Conservation (phyloP, 1,140 invertebrate species). For the Trichonephila clavata region DNA sequence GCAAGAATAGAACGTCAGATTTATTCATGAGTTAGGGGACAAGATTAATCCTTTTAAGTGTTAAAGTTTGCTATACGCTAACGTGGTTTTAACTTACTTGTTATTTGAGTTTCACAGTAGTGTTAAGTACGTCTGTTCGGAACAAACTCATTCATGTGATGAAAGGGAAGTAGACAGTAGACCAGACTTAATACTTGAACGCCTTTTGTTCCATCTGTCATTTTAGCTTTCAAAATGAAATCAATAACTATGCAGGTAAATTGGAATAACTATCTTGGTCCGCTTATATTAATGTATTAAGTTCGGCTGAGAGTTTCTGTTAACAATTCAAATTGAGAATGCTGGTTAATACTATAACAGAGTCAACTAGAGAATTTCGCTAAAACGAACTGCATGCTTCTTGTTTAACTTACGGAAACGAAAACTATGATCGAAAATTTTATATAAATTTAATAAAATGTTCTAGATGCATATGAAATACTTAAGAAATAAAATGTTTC, state of each 20-base stretch:
- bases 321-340: neutral
- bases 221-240: neutral
- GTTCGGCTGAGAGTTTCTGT: neutral
- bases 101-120: neutral
- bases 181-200: neutral
- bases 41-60: neutral
- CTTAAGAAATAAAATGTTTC: no score
- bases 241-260: neutral
- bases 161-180: neutral
- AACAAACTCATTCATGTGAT: neutral
- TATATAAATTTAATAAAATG: no score
- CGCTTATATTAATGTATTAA: neutral
- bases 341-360: neutral
- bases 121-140: neutral
- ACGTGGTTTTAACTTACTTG: neutral
- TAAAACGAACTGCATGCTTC: neutral
- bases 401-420: neutral
- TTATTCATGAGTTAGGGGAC: neutral
- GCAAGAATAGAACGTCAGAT: neutral
- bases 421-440: no score
- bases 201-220: neutral
- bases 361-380: neutral
- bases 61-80: neutral
- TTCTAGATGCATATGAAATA: no score
- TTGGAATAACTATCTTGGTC: neutral